A percentile compares a stretch with the other conserved stretches of the same genome.
Conservation (phyloP, 2,797 vertebrate genomes). For the Furcifer pardalis region DNA sequence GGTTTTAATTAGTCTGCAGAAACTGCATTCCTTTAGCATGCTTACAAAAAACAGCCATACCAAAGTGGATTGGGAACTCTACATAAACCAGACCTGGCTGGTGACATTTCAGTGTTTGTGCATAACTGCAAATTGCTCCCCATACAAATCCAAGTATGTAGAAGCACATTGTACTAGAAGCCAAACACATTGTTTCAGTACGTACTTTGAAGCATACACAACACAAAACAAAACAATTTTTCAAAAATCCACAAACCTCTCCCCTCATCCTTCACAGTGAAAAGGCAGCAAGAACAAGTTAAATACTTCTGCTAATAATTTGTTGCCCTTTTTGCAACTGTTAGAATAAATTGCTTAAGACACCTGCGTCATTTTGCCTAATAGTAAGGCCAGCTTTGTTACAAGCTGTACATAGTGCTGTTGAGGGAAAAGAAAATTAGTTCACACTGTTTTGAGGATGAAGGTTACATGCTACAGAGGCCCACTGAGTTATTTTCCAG, state of each 20-base stretch:
- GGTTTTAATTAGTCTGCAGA: slow-evolving; percentile 8
- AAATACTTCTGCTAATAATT: not conserved
- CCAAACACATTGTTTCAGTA: not conserved
- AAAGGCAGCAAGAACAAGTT: not conserved
- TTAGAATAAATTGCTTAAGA: not conserved
- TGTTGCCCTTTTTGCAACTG: not conserved
- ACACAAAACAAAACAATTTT: not conserved
- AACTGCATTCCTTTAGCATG: not conserved
- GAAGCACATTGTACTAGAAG: too few species aligned
- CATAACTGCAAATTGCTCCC: not conserved
- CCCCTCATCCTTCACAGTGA: not conserved
- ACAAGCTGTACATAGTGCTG: not conserved
- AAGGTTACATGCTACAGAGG: not conserved
- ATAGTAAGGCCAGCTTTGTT: not conserved
- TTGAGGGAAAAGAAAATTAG: not conserved
- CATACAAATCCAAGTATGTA: not conserved
- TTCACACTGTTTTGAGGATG: not conserved
- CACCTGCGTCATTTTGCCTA: not conserved
- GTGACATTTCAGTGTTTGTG: not conserved
- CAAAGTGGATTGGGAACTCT: not conserved
- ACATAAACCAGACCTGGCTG: not conserved
- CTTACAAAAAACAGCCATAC: not conserved
- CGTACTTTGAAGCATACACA: not conserved
- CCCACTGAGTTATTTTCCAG: not conserved
- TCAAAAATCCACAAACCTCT: not conserved